A percentile compares a stretch with the other conserved stretches of the same genome.
These are phyloP conservation scores for Trichosurus vulpecula DNA, from an alignment of 2,797 vertebrate genomes.

Conservation along the genomic window DNA sequence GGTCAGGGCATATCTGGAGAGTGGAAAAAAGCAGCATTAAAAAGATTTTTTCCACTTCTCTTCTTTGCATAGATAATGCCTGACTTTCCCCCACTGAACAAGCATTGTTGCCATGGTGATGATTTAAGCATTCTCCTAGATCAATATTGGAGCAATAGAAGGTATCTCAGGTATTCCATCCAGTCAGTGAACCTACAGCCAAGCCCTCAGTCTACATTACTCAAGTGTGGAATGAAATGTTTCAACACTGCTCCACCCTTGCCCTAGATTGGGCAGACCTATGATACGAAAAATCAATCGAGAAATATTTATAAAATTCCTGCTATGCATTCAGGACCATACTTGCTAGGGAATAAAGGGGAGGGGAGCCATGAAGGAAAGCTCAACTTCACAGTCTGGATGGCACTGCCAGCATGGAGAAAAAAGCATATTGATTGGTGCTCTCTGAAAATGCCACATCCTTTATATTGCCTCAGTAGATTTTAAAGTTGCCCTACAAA, in stretches of 20 bases:
- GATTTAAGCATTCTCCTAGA: constrained; percentile 79
- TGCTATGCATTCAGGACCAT: constrained; percentile 3
- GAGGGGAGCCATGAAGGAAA: not conserved
- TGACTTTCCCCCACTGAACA: constrained; percentile 75
- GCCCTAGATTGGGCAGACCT: not conserved
- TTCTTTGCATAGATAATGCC: constrained; percentile 76
- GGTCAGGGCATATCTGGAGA: constrained; percentile 68
- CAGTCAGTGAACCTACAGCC: constrained; percentile 68
- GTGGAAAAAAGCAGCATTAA: constrained; percentile 58
- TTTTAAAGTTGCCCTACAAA: constrained; percentile 38
- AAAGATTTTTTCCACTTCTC: constrained; percentile 71
- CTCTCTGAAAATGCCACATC: not conserved
- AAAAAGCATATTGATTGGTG: not conserved
- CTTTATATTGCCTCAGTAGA: not conserved
- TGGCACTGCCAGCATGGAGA: not conserved
- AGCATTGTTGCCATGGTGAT: constrained; percentile 85
- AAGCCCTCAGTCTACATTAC: constrained; percentile 52
- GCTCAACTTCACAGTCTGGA: not conserved
- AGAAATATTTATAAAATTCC: constrained; percentile 27
- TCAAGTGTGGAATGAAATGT: constrained; percentile 58
- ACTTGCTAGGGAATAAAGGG: not conserved
- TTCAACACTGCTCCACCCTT: constrained; percentile 53
- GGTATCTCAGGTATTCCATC: constrained; percentile 74
- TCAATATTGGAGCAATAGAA: constrained; percentile 80
- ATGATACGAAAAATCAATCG: constrained; percentile 53